Evolutionary conservation across 2,797 vertebrate species (phyloP), one percentile per base, ranked within the genome.

Genomic region (Coregonus ussuriensis): DNA sequence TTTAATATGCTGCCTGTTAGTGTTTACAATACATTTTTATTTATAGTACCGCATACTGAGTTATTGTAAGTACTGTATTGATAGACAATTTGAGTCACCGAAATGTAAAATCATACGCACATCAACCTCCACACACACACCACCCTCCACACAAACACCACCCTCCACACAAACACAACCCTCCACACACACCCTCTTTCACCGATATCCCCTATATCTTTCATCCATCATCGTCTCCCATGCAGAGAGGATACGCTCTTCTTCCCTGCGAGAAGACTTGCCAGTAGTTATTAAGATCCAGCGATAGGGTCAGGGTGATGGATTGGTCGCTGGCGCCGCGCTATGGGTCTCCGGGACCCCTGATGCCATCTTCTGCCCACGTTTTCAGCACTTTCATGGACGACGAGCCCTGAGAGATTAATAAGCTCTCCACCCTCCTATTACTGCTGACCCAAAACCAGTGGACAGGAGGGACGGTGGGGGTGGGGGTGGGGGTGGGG

Each of bases 311-410:
- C 74, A 78, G 21, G 69, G 77, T 86, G 90, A 92, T 92, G 89
- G 85, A 87, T 89, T 76, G 77, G 69, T 74, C 67, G 33, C 78
- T 77, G 68, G 78, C 18, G 33, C 29, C 33, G 18, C 51, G 77
- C 83, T 37, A 41, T 52, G 71, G 77, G 66, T 65, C 41, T 63
- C 77, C 11, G 78, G 75, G 85, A 87, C 85, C 82, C 82, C 37
- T 71, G 72, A 81, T 53, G 65, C 71, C 79, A 62, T 79, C 74
- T 83, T 81, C 75, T 74, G 71, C 67, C 74, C 77, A 80, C 74
- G 81, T 88, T 90, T 91, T 93, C 89, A 89, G 89, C 87, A 86
- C 86, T 91, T 94, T 91, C 85, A 92, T 89, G 89, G 89, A 85
- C 89, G 88, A 90, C 86, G 88, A 88, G 79, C 68, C 86, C 78